Percentiles rank a stretch among this genome's conserved stretches.
phyloP scores from a whole-genome alignment of 2,113 vertebrate genomes.

The Caloenas nicobarica region DNA sequence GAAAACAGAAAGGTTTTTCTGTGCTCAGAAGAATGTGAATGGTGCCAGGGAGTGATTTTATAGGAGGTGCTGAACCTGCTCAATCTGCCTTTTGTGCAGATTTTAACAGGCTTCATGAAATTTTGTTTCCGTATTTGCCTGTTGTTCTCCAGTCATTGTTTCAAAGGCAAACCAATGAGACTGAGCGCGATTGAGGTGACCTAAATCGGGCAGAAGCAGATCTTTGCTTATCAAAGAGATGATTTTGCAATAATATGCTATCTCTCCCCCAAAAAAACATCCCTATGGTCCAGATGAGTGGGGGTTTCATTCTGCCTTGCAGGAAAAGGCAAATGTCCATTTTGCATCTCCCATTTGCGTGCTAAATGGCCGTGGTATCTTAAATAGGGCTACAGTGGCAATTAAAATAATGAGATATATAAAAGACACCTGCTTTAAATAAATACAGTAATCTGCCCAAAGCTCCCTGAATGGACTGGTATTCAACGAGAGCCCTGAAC shows the following conservation, averaged over 20 bases:
- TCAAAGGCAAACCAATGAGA: neutral
- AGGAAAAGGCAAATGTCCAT: neutral
- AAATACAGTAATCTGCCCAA: slow-evolving; percentile 41
- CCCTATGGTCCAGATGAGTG: neutral
- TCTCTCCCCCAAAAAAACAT: neutral
- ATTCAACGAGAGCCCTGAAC: neutral
- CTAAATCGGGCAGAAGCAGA: neutral
- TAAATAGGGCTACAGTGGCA: neutral
- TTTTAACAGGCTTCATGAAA: neutral
- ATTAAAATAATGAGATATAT: slow-evolving; percentile 57
- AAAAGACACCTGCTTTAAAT: slow-evolving; percentile 74
- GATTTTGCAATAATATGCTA: neutral
- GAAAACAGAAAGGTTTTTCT: slow-evolving; percentile 1
- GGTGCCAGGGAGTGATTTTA: slow-evolving; percentile 19
- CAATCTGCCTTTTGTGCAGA: neutral
- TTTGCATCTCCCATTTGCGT: slow-evolving; percentile 8
- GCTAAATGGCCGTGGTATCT: slow-evolving; percentile 19
- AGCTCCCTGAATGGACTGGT: slow-evolving; percentile 23
- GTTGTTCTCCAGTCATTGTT: neutral
- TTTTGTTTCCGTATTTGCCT: neutral
- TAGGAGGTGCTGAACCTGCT: slow-evolving; percentile 41
- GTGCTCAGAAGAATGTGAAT: neutral
- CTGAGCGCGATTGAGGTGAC: neutral
- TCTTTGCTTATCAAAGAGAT: neutral
- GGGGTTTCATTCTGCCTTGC: neutral